These are phyloP conservation scores for Platynereis dumerilii DNA, from an alignment of 2,888 invertebrate genomes.

Conservation along the genomic window DNA sequence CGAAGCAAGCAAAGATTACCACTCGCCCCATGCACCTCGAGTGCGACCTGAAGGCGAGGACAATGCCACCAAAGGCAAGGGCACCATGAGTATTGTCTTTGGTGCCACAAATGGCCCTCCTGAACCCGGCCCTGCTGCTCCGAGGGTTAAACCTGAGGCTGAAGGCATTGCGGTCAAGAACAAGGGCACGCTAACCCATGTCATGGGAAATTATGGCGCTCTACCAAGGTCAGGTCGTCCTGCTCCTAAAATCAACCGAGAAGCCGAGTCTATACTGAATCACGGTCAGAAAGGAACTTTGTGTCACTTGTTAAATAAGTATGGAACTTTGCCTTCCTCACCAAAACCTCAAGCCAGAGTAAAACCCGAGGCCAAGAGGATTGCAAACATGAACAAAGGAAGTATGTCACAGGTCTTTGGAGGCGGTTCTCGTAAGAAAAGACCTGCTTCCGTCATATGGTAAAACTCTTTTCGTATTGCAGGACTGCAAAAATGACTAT, in stretches of 20 bases:
- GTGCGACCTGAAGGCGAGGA: constrained; percentile 25
- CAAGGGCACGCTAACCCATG: constrained; percentile 24
- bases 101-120: neutral
- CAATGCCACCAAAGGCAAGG: constrained; percentile 22
- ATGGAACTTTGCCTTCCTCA: constrained; percentile 16
- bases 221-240: constrained; percentile 18
- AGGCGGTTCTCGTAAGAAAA: neutral
- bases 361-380: constrained; percentile 22
- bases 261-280: constrained; percentile 21
- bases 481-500: no score
- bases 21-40: constrained; percentile 22
- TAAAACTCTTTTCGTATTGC: no score
- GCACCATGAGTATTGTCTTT: constrained; percentile 26
- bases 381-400: constrained; percentile 23
- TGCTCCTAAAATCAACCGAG: constrained; percentile 25
- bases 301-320: constrained; percentile 17
- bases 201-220: constrained; percentile 27
- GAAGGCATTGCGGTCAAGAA: constrained; percentile 24
- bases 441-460: no score
- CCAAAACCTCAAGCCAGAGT: constrained; percentile 24
- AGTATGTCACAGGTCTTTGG: neutral
- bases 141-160: constrained; percentile 32
- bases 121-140: constrained; percentile 7
- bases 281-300: constrained; percentile 18
- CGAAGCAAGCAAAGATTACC: constrained; percentile 1